These are phyloP conservation scores for Aplidium turbinatum DNA, from an alignment of 23 tunicate species.

Conservation along the genomic window DNA sequence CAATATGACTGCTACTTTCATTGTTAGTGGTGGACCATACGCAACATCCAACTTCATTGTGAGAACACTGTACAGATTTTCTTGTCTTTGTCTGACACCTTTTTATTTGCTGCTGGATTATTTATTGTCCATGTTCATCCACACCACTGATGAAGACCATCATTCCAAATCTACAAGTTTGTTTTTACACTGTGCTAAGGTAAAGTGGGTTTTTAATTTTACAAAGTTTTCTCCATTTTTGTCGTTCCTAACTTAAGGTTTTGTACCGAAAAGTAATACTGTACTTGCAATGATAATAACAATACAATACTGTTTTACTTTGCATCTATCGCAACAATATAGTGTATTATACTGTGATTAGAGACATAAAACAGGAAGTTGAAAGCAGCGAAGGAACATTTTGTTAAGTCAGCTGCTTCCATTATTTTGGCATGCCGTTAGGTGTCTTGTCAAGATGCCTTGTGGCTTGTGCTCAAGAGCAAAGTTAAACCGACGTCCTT, in stretches of 20 bases:
- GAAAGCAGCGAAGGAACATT: too few relatives aligned
- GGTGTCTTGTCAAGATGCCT: too few relatives aligned
- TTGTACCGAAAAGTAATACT: neutral
- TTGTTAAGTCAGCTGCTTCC: too few relatives aligned
- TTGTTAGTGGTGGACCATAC: constrained; percentile 47
- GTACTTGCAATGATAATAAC: neutral
- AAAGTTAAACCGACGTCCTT: too few relatives aligned
- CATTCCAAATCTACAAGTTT: neutral
- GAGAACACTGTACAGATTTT: constrained; percentile 20
- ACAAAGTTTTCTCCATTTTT: neutral
- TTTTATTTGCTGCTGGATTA: constrained; percentile 13
- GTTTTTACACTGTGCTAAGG: neutral
- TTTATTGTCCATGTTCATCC: constrained; percentile 37
- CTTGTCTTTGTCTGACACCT: constrained; percentile 15
- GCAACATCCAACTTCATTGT: constrained; percentile 26
- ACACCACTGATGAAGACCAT: neutral
- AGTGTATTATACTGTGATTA: too few relatives aligned
- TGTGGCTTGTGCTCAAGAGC: too few relatives aligned
- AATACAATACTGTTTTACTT: too few relatives aligned
- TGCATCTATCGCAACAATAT: too few relatives aligned
- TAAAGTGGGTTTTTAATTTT: neutral
- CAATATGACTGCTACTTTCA: neutral
- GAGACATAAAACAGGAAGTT: too few relatives aligned
- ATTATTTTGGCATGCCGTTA: too few relatives aligned
- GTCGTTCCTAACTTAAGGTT: neutral